Evolutionary conservation across 2,888 invertebrate species (phyloP).

Genomic region (Phymatocera aterrima): DNA sequence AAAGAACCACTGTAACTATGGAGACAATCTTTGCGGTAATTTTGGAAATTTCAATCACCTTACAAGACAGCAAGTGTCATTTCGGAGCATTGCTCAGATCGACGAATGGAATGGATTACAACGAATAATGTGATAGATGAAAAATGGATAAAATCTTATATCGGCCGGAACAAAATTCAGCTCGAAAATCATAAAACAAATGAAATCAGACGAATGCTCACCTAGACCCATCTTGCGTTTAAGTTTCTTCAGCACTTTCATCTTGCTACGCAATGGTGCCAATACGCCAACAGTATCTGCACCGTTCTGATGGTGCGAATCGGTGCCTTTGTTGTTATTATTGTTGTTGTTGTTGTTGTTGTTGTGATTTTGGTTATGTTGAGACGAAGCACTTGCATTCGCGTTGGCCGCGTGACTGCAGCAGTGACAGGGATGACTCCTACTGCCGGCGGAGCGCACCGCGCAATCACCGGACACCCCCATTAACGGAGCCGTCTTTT

Average conservation of each 20-base stretch:
- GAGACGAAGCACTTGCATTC: constrained; percentile 60
- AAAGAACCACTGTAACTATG: too few relatives aligned
- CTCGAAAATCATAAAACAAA: not conserved
- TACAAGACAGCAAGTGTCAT: constrained; percentile 2
- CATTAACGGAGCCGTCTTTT: constrained; percentile 65
- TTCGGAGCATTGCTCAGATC: constrained; percentile 1
- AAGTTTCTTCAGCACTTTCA: constrained; percentile 93
- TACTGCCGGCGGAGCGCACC: constrained; percentile 68
- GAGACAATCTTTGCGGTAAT: not conserved
- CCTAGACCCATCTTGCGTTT: constrained; percentile 92
- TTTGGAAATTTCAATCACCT: constrained; percentile 9
- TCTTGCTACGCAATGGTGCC: constrained; percentile 81
- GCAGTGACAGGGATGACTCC: constrained; percentile 70
- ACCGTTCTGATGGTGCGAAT: constrained; percentile 38
- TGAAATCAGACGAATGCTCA: constrained; percentile 75
- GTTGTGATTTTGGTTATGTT: constrained; percentile 55
- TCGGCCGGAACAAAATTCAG: not conserved
- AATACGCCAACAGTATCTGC: constrained; percentile 72
- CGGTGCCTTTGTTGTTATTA: constrained; percentile 52
- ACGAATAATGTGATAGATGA: too few relatives aligned
- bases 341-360: constrained; percentile 46
- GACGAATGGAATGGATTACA: constrained; percentile 13
- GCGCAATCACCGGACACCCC: constrained; percentile 74
- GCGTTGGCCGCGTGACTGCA: constrained; percentile 64
- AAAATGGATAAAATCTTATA: too few relatives aligned